Conservation (phyloP, 2,797 vertebrate species). For the Chaunax sp. region DNA sequence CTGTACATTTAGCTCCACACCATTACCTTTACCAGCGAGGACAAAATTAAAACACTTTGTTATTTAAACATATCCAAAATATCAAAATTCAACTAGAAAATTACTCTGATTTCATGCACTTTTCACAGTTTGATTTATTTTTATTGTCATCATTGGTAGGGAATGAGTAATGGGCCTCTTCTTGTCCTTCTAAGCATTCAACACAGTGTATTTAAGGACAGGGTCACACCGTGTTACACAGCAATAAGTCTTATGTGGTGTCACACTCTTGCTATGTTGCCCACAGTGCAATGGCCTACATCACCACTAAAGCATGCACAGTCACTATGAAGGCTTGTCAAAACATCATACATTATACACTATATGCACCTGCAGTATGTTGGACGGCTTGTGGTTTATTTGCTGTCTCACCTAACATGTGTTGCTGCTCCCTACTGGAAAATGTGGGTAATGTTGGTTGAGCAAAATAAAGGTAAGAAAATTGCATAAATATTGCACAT, state of each 20-base stretch:
- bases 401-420: not conserved
- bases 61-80: not conserved
- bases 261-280: constrained; percentile 25
- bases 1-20: not conserved
- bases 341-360: not conserved
- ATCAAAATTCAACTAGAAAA: not conserved
- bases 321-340: constrained; percentile 15
- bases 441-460: constrained; percentile 21
- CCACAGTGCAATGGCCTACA: not conserved
- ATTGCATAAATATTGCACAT: not conserved
- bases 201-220: constrained; percentile 35
- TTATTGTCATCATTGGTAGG: constrained; percentile 3
- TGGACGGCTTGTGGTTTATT: not conserved
- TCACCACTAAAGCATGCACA: constrained; percentile 6
- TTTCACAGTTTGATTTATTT: not conserved
- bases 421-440: constrained; percentile 74
- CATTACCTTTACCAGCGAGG: not conserved
- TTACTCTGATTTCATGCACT: not conserved
- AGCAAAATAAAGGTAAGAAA: not conserved
- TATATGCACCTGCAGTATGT: not conserved
- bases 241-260: constrained; percentile 5
- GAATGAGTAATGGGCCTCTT: not conserved
- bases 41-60: not conserved
- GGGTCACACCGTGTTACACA: constrained; percentile 32
- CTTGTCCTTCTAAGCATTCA: constrained; percentile 8